Base-by-base conservation (phyloP, 1,140 invertebrate species). In the Ceratosolen solmsi region DNA sequence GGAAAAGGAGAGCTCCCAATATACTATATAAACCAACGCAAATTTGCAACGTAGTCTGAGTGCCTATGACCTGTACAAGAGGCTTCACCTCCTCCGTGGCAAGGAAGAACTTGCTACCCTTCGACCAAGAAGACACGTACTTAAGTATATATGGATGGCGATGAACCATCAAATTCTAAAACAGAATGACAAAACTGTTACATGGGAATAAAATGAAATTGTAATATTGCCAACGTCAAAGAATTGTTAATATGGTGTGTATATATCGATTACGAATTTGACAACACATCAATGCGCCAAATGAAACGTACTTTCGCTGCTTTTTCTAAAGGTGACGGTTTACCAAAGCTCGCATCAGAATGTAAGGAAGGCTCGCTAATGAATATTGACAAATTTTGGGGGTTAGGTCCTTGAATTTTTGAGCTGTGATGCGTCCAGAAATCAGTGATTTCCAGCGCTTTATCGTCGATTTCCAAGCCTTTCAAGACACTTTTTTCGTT, bases 101-200 rank as follows among this genome's bases (percentile, higher is more conserved):
- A 72, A 97, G 91, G 89, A 95, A 94, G 86, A 94, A 94, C 84
- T 94, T 94, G 3, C 94, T 95, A 65, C 94, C 93, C 86, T 96
- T 94, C 63, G 93, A 93, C 95, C 96, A 96, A 1, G 95, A 95
- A n/a, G 94, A 94, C 82, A 96, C 92, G 86, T 96, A 97, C 85
- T 94, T 94, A 9, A 96, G 87, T 84, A 97, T 96, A 84, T 94
- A 95, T 2, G 96, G 96, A 92, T 97, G 96, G 0, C 96, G 93
- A 90, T 96, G 94, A 78, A 96, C 93, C 92, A 95, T 94, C 33
- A 96, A 92, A 91, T 96, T 96, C 96, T 97, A 89, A 78, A 94
- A 93, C 49, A 46, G 84, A 36, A 78, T 13, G n/a, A 15, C 2
- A n/a, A 38, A 33, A 7, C 9, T 13, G 11, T 38, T n/a, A n/a